Conservation (phyloP, 2,888 invertebrate species). For the Minunthozetes semirufus region DNA sequence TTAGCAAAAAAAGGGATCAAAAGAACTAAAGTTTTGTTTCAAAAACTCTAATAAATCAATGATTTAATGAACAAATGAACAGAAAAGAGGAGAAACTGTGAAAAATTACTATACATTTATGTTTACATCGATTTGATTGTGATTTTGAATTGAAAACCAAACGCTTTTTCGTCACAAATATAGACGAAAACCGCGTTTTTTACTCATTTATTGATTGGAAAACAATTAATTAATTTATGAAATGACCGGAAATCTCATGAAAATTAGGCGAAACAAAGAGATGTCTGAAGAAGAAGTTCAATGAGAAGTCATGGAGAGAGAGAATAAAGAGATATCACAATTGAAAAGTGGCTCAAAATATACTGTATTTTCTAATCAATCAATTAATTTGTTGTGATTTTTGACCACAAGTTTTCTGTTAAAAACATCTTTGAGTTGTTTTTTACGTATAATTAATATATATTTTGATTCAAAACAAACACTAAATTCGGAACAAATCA, state of each 20-base stretch:
- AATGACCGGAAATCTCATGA: not conserved
- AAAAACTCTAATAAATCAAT: not conserved
- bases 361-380: not conserved
- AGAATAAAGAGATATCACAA: not conserved
- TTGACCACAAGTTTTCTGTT: not conserved
- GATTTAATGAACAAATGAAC: not conserved
- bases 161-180: too few relatives aligned
- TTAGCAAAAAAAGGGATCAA: not conserved
- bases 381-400: not conserved
- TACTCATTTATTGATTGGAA: not conserved
- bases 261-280: too few relatives aligned
- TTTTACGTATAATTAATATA: too few relatives aligned
- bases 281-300: too few relatives aligned
- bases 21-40: not conserved
- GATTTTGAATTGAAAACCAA: not conserved
- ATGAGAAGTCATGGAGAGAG: constrained; percentile 2
- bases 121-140: not conserved
- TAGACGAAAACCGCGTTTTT: not conserved
- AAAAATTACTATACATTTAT: constrained; percentile 4
- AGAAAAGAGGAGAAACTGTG: not conserved
- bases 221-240: not conserved
- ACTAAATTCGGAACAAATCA: too few relatives aligned
- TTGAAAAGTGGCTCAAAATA: constrained; percentile 21
- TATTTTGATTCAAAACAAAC: too few relatives aligned
- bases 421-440: too few relatives aligned